A percentile compares a stretch with the other conserved stretches of the same genome.
Evolutionary conservation across 2,888 invertebrate genomes (phyloP).

Genomic region (Drosophila glabriapex): DNA sequence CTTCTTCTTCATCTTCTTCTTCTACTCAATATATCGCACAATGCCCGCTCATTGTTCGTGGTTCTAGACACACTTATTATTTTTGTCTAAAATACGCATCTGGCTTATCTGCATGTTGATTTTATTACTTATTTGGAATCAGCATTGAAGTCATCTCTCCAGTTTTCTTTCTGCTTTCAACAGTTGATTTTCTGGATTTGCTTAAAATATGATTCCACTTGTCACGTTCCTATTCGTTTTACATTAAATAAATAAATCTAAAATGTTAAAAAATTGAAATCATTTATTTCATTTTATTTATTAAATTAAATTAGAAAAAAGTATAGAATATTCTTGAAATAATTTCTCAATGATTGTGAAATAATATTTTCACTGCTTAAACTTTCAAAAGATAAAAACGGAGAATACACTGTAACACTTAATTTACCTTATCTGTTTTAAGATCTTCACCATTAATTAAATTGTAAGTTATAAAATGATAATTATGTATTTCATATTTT

Average conservation of each 20-base stretch:
- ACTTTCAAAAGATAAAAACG: neutral
- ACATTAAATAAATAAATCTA: neutral
- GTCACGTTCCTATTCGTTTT: neutral
- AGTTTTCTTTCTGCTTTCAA: neutral
- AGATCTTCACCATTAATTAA: neutral
- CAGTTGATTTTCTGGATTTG: neutral
- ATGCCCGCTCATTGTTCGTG: constrained; percentile 38
- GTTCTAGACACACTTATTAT: constrained; percentile 1
- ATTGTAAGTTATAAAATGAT: neutral
- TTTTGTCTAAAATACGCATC: neutral
- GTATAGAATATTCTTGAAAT: too few species aligned
- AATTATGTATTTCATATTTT: neutral
- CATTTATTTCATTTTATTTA: neutral
- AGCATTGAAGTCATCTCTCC: neutral
- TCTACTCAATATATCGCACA: constrained; percentile 15
- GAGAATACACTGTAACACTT: neutral
- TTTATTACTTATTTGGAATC: neutral
- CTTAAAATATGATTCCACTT: neutral
- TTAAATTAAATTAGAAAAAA: neutral
- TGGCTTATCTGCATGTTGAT: neutral
- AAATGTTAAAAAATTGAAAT: neutral
- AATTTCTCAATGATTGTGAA: neutral
- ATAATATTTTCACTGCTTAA: neutral
- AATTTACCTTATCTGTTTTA: neutral
- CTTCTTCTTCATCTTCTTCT: too few species aligned